Conservation (phyloP, 2,797 vertebrate species). For the Knipowitschia caucasica region DNA sequence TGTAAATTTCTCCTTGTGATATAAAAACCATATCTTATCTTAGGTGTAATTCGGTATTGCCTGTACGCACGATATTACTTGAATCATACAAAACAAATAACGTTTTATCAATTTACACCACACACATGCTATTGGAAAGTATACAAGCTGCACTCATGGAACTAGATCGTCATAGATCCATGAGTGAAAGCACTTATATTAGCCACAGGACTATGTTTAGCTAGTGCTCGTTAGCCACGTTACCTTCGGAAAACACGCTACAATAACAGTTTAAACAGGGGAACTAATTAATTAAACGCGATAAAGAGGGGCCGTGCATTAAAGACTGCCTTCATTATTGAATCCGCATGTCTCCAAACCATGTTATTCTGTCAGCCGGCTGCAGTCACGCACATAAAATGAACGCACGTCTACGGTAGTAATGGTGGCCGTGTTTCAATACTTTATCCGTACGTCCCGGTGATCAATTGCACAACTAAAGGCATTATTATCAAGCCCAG, state of each 20-base stretch:
- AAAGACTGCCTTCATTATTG: not conserved
- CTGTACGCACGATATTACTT: no score
- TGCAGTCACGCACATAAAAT: not conserved
- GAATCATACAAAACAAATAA: no score
- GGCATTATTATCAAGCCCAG: accelerated
- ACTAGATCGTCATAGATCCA: no score
- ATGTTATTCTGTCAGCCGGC: not conserved
- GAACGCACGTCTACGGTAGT: not conserved
- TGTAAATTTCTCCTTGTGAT: no score
- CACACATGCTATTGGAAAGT: not conserved
- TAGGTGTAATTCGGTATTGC: no score
- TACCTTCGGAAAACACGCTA: not conserved
- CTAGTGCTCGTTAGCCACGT: not conserved
- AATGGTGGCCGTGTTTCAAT: not conserved
- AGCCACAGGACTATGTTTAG: slow-evolving; percentile 1
- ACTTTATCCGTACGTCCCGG: not conserved
- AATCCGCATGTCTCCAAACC: slow-evolving; percentile 3
- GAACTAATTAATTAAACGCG: no score
- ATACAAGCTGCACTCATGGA: no score
- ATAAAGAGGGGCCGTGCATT: not conserved
- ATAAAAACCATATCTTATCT: no score
- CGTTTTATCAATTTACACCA: no score
- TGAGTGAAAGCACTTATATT: no score
- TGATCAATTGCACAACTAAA: slow-evolving; percentile 9
- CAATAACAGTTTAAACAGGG: no score